A percentile compares a stretch with the other conserved stretches of the same genome.
Conservation (phyloP, 2,888 invertebrate genomes). For the Uloborus plumipes region DNA sequence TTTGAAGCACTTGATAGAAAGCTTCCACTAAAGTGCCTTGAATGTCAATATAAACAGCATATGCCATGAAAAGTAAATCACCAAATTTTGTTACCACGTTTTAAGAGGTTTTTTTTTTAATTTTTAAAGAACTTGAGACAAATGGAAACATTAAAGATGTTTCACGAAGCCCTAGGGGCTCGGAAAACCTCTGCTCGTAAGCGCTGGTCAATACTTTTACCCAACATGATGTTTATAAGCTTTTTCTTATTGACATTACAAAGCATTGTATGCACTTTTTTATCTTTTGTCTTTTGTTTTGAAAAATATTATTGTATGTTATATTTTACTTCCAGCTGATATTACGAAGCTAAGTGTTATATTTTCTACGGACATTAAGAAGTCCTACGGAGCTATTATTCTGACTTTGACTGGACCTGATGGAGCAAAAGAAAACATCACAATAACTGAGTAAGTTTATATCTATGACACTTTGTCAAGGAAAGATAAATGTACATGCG, state of each 20-base stretch:
- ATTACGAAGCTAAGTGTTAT: constrained; percentile 25
- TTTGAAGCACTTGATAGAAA: no score
- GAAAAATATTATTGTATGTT: background rate
- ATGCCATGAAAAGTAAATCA: no score
- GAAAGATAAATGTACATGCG: background rate
- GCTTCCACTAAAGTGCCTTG: no score
- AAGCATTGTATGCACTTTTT: background rate
- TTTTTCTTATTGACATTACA: background rate
- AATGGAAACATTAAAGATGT: no score
- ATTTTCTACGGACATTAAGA: constrained; percentile 33
- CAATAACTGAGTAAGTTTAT: constrained; percentile 39
- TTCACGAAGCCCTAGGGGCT: no score
- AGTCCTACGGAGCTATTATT: constrained; percentile 32
- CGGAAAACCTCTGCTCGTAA: no score
- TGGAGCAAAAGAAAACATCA: constrained; percentile 42
- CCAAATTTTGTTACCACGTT: no score
- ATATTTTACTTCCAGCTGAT: constrained; percentile 14
- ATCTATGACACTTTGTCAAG: background rate
- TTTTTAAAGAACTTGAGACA: no score
- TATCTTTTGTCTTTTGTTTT: background rate
- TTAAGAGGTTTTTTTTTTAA: no score
- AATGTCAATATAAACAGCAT: no score
- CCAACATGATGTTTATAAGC: no score
- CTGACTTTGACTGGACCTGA: constrained; percentile 25
- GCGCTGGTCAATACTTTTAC: no score